phyloP scores from a whole-genome alignment of 2,797 vertebrate genomes.

The Zenarchopterus dispar region DNA sequence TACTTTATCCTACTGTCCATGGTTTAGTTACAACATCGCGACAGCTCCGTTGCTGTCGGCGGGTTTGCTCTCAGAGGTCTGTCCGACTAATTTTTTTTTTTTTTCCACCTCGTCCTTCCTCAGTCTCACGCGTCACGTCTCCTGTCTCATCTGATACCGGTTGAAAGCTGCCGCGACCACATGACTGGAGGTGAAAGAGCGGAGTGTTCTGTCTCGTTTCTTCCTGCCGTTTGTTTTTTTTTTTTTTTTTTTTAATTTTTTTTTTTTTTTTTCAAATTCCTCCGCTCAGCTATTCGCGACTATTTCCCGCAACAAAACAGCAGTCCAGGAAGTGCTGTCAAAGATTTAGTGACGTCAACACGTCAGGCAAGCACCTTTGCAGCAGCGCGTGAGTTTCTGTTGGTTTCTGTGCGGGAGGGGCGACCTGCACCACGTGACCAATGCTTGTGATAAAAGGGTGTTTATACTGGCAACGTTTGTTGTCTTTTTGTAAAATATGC shows the following conservation, averaged over 20 bases:
- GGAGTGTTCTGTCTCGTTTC: conserved; percentile 9
- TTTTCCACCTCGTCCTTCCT: conserved; percentile 38
- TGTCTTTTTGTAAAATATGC: conserved; percentile 9
- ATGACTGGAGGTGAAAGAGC: conserved; percentile 43
- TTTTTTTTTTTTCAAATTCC: conserved; percentile 26
- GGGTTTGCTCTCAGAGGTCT: conserved; percentile 50
- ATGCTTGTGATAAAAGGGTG: conserved; percentile 4
- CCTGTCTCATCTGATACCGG: conserved; percentile 40
- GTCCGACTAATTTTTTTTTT: conserved; percentile 36
- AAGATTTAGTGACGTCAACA: conserved; percentile 80
- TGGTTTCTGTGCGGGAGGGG: too few species aligned
- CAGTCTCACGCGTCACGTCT: conserved; percentile 26
- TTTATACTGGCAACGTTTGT: conserved; percentile 9
- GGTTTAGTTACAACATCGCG: conserved; percentile 88
- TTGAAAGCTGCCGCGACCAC: conserved; percentile 36
- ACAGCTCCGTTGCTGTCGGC: conserved; percentile 72
- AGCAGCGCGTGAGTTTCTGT: background rate
- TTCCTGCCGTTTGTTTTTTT: background rate
- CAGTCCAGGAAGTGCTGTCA: conserved; percentile 85
- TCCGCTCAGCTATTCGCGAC: conserved; percentile 65
- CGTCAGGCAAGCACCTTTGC: conserved; percentile 62
- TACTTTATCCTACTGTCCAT: conserved; percentile 96
- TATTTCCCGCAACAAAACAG: conserved; percentile 78
- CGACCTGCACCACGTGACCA: background rate
- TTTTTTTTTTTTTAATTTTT: background rate